Evolutionary conservation across 2,888 invertebrate genomes (phyloP), one percentile per base, ranked within the genome.

Genomic region (Phengaris alcon): DNA sequence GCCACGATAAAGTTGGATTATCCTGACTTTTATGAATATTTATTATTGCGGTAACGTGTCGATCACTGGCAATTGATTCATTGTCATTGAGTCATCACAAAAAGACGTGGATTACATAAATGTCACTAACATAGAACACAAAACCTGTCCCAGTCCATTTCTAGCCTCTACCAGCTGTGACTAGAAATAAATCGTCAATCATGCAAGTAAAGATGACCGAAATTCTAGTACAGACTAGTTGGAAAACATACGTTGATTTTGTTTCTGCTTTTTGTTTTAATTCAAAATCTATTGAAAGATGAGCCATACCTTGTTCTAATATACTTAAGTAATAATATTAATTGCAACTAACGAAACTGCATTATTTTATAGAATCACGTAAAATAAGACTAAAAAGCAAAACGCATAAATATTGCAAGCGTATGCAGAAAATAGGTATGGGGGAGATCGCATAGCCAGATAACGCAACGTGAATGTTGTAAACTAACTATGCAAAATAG

Each of bases 401-500:
- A 79, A 76, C 78, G 78, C 78, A 83, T 84, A 82, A 83, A 84
- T 81, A 84, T 82, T 79, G 80, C 79, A 68, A 78, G 78, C 81
- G 82, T 84, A 85, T 82, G 82, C 84, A 86, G 86, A 87, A 86
- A 85, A 86, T 86, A 87, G 84, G 83, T 84, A 84, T 83, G 77
- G 83, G 79, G 82, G 81, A 86, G 88, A 89, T 89, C 82, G 85
- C 87, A 85, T 85, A 82, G 82, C 82, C 80, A 78, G 88, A 88
- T 89, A 88, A 79, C 77, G 79, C 52, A 57, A 77, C 79, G 75
- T 80, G 79, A 82, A 84, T 81, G 82, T 82, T 82, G 82, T 82
- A 83, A 83, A 83, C 80, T 82, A 81, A 77, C 74, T 84, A 82
- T 84, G 83, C 82, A 83, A 83, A 84, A 81, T 84, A 81, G 81